These are phyloP conservation scores for Varroa destructor DNA, from an alignment of 1,140 invertebrate species.

Conservation along the genomic window DNA sequence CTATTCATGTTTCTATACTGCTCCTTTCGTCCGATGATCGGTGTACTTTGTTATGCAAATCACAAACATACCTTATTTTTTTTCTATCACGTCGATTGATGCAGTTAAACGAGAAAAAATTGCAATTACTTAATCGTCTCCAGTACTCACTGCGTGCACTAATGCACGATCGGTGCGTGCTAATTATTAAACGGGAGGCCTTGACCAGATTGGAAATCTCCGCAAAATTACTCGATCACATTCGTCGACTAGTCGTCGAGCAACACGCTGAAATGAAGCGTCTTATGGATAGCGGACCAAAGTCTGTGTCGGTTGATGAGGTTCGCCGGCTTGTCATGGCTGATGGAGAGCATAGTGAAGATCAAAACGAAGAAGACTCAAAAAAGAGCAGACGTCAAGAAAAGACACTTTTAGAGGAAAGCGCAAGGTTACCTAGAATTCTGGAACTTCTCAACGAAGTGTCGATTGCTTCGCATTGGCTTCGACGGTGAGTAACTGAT, in stretches of 20 bases:
- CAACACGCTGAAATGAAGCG: slow-evolving; percentile 2
- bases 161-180: slow-evolving; percentile 12
- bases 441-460: slow-evolving; percentile 25
- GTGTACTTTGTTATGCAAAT: too few relatives aligned
- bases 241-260: background rate
- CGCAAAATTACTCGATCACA: background rate
- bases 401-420: slow-evolving; percentile 7
- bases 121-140: slow-evolving; percentile 9
- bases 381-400: too few relatives aligned
- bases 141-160: background rate
- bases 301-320: background rate
- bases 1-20: too few relatives aligned
- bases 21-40: too few relatives aligned
- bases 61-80: too few relatives aligned
- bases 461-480: slow-evolving; percentile 25
- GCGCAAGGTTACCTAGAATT: slow-evolving; percentile 5
- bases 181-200: slow-evolving; percentile 22
- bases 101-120: slow-evolving; percentile 20
- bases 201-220: slow-evolving; percentile 20
- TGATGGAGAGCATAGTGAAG: slow-evolving; percentile 6
- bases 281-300: background rate
- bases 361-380: background rate
- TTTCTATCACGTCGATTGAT: too few relatives aligned
- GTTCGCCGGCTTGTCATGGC: slow-evolving; percentile 13
- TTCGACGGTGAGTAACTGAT: background rate